Evolutionary conservation across 2,888 invertebrate species (phyloP), one percentile per base, ranked within the genome.

Genomic region (Copidosoma aretas): DNA sequence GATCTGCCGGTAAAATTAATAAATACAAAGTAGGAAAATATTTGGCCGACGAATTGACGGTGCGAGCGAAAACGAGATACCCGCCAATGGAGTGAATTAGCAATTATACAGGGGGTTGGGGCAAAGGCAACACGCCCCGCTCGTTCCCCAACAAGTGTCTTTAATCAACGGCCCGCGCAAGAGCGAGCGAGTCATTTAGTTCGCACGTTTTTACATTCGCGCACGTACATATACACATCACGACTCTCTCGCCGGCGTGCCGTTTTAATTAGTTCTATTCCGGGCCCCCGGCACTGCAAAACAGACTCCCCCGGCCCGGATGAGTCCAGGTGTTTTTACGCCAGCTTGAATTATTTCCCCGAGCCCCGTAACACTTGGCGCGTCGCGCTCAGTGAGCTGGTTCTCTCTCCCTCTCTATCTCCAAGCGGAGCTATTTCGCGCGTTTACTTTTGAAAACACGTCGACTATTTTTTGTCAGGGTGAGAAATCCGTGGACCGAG

Each of bases 231-330:
- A 32, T 32, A 32, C 32, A 32, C 8, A 3, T 61, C 68, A 1
- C 43, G 43, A 3, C 69, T 32, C 32, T 32, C 32, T 60, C 62
- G 24, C 43, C 62, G 52, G 24, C 67, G 69, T 67, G 64, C 63
- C 70, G 67, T 61, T 73, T 72, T 72, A 74, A 74, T 74, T 73
- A 73, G 72, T 70, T 71, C 62, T 70, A 72, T 72, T 72, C 67
- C 67, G 70, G 65, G 67, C 67, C 60, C 52, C 43, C 70, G 59
- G 32, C 46, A 67, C 70, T 56, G 32, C 46, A 67, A 67, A 67
- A 32, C 52, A 17, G 25, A n/a, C n/a, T n/a, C n/a, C n/a, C n/a
- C n/a, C 32, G 32, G 32, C 32, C 32, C 8, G 8, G 32, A 8
- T 32, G 25, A 8, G 32, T 8, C 32, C 8, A 32, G 32, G 32